These are phyloP conservation scores for Drosophila kuntzei DNA, from an alignment of 2,888 invertebrate species.

Conservation along the genomic window DNA sequence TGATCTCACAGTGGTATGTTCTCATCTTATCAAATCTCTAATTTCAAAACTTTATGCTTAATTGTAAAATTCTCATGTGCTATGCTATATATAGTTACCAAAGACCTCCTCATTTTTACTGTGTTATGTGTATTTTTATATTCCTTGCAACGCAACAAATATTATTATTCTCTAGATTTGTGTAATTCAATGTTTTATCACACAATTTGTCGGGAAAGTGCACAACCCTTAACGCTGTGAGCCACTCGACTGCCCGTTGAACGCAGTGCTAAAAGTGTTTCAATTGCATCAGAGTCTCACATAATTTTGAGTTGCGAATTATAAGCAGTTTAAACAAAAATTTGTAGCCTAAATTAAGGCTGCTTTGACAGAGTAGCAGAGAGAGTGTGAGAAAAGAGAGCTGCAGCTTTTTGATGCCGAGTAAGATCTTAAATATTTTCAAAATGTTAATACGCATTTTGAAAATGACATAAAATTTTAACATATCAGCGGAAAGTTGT, in stretches of 20 bases:
- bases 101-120: background rate
- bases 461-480: too few species aligned
- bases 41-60: slow-evolving; percentile 1
- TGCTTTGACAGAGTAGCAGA: background rate
- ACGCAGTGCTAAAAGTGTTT: background rate
- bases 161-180: background rate
- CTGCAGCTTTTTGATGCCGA: too few species aligned
- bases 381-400: background rate
- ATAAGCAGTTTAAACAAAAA: background rate
- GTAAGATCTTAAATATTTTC: too few species aligned
- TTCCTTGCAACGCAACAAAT: background rate
- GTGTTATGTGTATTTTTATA: background rate
- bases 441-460: too few species aligned
- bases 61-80: background rate
- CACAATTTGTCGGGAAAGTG: slow-evolving; percentile 1
- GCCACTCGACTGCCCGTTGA: background rate
- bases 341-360: background rate
- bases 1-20: background rate
- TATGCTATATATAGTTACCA: background rate
- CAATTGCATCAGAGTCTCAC: background rate
- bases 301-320: background rate
- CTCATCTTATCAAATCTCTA: background rate
- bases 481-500: too few species aligned
- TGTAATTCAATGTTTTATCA: background rate
- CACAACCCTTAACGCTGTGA: slow-evolving; percentile 3